These are phyloP conservation scores for Silurus aristotelis DNA, from an alignment of 2,797 vertebrate species.

Conservation along the genomic window DNA sequence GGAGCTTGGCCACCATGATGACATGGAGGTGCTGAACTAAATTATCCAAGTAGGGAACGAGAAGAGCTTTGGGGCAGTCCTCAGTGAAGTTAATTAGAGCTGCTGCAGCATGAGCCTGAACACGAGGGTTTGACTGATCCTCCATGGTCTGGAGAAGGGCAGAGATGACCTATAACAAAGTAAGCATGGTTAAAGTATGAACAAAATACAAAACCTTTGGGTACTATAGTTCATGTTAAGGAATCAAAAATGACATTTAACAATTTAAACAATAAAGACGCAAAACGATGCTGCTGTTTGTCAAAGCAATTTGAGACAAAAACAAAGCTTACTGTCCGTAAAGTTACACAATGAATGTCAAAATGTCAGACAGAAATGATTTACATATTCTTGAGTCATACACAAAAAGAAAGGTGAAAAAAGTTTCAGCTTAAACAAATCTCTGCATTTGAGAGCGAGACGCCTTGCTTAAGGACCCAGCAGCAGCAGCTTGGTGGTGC, in stretches of 20 bases:
- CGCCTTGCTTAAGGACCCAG: too few species aligned
- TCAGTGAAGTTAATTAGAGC: conserved; percentile 98
- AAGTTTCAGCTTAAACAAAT: not conserved
- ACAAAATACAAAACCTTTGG: not conserved
- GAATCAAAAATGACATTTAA: not conserved
- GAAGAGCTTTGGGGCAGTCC: conserved; percentile 94
- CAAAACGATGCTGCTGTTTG: not conserved
- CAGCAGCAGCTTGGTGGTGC: too few species aligned
- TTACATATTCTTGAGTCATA: not conserved
- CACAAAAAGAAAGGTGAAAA: not conserved
- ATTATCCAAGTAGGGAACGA: conserved; percentile 91
- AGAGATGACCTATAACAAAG: conserved; percentile 83
- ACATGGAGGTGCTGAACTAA: conserved; percentile 94
- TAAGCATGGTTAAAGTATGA: not conserved
- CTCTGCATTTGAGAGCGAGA: too few species aligned
- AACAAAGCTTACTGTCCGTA: not conserved
- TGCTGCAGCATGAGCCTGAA: conserved; percentile 95
- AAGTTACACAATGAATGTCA: not conserved
- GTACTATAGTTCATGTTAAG: not conserved
- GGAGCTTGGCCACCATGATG: conserved; percentile 95
- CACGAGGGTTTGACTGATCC: conserved; percentile 93
- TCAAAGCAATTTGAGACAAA: not conserved
- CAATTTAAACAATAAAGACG: not conserved
- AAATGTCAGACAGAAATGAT: not conserved
- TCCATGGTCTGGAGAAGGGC: conserved; percentile 96